These are phyloP conservation scores for Belonocnema kinseyi DNA, from an alignment of 1,140 invertebrate genomes.

Conservation along the genomic window DNA sequence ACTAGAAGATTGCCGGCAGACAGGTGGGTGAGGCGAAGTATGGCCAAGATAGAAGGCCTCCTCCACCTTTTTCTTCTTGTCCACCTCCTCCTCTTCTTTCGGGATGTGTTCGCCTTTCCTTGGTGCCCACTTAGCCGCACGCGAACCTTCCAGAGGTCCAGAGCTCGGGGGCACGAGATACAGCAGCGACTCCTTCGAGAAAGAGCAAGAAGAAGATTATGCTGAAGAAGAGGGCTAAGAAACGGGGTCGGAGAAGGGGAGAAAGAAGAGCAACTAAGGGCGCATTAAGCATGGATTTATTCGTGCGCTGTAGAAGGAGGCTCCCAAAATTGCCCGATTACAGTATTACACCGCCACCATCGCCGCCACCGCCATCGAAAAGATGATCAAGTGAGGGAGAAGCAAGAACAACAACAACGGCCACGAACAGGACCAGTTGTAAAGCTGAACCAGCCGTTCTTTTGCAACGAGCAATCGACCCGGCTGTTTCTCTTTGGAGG, in stretches of 20 bases:
- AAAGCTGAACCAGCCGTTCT: constrained; percentile 61
- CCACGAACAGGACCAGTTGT: constrained; percentile 61
- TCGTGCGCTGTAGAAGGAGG: constrained; percentile 60
- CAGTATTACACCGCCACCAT: constrained; percentile 58
- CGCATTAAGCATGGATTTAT: constrained; percentile 74
- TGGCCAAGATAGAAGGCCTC: constrained; percentile 55
- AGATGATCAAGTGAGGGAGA: constrained; percentile 36
- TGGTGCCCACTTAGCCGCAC: constrained; percentile 71
- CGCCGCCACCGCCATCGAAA: constrained; percentile 45
- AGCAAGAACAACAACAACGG: constrained; percentile 34
- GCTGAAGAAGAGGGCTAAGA: constrained; percentile 22
- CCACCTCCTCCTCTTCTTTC: constrained; percentile 56
- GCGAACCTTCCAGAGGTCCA: constrained; percentile 64
- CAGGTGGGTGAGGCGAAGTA: constrained; percentile 74
- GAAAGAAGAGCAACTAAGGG: neutral
- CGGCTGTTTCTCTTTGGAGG: constrained; percentile 70
- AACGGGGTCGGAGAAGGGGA: neutral
- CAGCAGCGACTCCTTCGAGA: constrained; percentile 31
- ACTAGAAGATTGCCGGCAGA: constrained; percentile 77
- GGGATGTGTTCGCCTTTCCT: constrained; percentile 54
- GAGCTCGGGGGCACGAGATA: constrained; percentile 47
- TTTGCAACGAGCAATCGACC: constrained; percentile 59
- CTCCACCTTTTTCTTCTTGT: constrained; percentile 49
- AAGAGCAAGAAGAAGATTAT: constrained; percentile 39
- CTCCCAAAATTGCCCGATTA: constrained; percentile 73